These are phyloP conservation scores for Bujurquina vittata DNA, from an alignment of 2,113 vertebrate genomes.

Conservation along the genomic window DNA sequence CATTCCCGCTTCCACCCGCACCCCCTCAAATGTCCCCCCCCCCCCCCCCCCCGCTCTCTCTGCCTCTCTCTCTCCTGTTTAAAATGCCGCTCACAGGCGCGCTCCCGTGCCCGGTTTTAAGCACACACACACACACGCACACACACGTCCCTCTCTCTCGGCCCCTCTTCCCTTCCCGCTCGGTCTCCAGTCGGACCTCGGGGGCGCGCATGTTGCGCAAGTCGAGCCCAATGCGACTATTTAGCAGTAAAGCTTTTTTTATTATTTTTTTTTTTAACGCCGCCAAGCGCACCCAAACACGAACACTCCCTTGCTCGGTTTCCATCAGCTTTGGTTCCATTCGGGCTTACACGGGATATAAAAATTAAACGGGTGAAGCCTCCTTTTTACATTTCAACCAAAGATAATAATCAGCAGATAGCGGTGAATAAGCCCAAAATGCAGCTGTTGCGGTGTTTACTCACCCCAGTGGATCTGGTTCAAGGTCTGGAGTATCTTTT, in stretches of 20 bases:
- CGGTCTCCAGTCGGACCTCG: constrained; percentile 2
- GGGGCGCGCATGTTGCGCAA: constrained; percentile 32
- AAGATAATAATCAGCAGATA: background rate
- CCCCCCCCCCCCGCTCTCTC: constrained; percentile 1
- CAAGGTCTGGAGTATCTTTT: constrained; percentile 47
- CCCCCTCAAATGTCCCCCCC: constrained; percentile 28
- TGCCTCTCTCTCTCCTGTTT: constrained; percentile 51
- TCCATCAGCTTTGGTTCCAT: background rate
- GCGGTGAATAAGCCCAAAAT: background rate
- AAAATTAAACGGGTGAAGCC: background rate
- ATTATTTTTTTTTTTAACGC: background rate
- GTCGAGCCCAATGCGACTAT: constrained; percentile 30
- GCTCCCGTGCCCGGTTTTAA: constrained; percentile 42
- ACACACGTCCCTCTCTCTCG: background rate
- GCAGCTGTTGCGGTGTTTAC: background rate
- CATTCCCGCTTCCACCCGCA: constrained; percentile 19
- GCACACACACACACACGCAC: constrained; percentile 16
- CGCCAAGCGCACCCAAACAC: background rate
- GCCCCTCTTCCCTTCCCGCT: background rate
- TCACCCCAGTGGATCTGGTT: constrained; percentile 48
- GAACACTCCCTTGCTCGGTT: background rate
- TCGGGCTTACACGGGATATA: background rate
- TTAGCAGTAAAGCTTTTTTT: constrained; percentile 30
- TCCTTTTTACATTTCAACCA: background rate
- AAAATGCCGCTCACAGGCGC: constrained; percentile 75